phyloP scores from a whole-genome alignment of 2,113 vertebrate genomes.

The Myotis yumanensis region DNA sequence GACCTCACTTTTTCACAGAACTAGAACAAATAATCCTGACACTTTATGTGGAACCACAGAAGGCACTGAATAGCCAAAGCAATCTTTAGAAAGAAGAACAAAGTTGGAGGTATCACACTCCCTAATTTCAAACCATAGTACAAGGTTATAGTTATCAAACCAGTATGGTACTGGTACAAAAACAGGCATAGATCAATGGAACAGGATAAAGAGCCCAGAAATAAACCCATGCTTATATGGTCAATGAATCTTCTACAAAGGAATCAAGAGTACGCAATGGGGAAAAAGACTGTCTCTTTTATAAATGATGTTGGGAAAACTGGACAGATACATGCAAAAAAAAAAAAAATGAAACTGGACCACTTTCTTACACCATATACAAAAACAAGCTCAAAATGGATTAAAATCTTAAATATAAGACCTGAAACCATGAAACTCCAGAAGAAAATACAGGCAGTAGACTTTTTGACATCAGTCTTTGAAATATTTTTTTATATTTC shows the following conservation, averaged over 20 bases:
- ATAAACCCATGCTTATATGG: background rate
- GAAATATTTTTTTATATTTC: background rate
- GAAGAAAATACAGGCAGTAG: background rate
- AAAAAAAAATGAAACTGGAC: background rate
- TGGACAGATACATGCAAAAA: background rate
- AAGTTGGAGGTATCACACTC: background rate
- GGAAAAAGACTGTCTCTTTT: background rate
- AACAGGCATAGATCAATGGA: background rate
- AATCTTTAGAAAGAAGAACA: background rate
- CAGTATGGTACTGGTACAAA: background rate
- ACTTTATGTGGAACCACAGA: background rate
- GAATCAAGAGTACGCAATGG: background rate
- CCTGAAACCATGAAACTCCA: background rate
- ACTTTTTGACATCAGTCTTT: background rate
- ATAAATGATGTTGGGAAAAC: background rate
- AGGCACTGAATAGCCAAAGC: background rate
- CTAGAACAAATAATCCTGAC: background rate
- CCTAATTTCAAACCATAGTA: background rate
- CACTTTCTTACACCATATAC: background rate
- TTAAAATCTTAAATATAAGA: background rate
- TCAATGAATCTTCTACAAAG: background rate
- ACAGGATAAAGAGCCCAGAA: background rate
- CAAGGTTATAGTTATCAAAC: background rate
- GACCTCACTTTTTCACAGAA: background rate
- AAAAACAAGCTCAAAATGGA: background rate